A percentile compares a stretch with the other conserved stretches of the same genome.
Conservation (phyloP, 2,888 invertebrate species). For the Diarsia mendica region DNA sequence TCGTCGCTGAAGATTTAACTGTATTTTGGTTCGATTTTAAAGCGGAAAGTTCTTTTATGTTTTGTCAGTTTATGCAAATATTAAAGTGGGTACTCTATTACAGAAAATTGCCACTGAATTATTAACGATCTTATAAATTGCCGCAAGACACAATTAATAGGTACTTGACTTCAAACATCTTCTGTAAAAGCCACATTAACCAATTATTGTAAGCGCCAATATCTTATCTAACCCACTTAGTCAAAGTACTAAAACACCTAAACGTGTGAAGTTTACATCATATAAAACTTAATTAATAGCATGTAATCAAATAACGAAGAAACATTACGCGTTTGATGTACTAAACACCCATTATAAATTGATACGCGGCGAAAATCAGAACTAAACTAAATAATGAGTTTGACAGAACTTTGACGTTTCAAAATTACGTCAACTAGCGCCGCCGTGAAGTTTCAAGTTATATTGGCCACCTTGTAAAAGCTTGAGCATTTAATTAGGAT, state of each 20-base stretch:
- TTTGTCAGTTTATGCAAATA: slow-evolving; percentile 1
- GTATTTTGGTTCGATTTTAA: slow-evolving; percentile 14
- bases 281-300: slow-evolving; percentile 55
- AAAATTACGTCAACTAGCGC: slow-evolving; percentile 9
- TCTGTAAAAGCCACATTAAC: not conserved
- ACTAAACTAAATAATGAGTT: slow-evolving; percentile 1
- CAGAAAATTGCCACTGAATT: not conserved
- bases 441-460: not conserved
- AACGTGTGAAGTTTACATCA: slow-evolving; percentile 47
- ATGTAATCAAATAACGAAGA: slow-evolving; percentile 52
- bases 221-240: slow-evolving; percentile 26
- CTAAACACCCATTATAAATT: slow-evolving; percentile 23
- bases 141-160: not conserved
- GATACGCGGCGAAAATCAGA: slow-evolving; percentile 11
- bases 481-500: slow-evolving; percentile 49
- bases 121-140: not conserved
- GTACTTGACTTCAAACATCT: not conserved
- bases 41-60: not conserved
- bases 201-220: slow-evolving; percentile 27
- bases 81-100: not conserved
- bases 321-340: slow-evolving; percentile 41
- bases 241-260: slow-evolving; percentile 38
- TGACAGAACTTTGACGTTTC: not conserved
- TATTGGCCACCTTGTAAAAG: slow-evolving; percentile 5
- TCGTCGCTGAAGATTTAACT: slow-evolving; percentile 3